Percentiles rank a stretch among this genome's conserved stretches.
Evolutionary conservation across 2,113 vertebrate genomes (phyloP).

Genomic region (Zosterops japonicus): DNA sequence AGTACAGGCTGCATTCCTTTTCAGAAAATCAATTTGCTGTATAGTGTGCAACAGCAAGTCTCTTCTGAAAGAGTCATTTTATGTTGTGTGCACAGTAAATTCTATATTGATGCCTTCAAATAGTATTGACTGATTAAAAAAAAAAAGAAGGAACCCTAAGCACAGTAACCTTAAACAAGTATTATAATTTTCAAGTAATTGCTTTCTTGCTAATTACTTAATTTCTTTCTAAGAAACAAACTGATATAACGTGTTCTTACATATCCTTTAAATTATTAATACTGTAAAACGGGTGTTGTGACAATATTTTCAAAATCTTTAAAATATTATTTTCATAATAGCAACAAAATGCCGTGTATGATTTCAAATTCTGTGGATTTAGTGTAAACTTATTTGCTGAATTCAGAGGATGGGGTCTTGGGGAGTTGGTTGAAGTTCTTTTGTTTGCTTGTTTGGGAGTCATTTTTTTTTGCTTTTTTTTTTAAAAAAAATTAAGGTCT

Average conservation of each 20-base stretch:
- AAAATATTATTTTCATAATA: slow-evolving; percentile 25
- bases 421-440: background rate
- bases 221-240: slow-evolving; percentile 36
- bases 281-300: background rate
- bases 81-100: slow-evolving; percentile 79
- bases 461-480: background rate
- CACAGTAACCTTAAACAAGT: slow-evolving; percentile 50
- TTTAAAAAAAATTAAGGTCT: background rate
- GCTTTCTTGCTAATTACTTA: slow-evolving; percentile 37
- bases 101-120: slow-evolving; percentile 82
- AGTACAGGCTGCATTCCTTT: slow-evolving; percentile 92
- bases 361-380: background rate
- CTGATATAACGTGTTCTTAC: background rate
- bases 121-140: slow-evolving; percentile 84
- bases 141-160: slow-evolving; percentile 56
- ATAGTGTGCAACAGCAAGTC: slow-evolving; percentile 80
- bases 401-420: background rate
- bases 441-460: background rate
- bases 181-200: slow-evolving; percentile 40
- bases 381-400: background rate
- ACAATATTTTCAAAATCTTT: background rate
- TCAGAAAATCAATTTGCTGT: slow-evolving; percentile 93
- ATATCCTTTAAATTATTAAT: slow-evolving; percentile 26
- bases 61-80: slow-evolving; percentile 83
- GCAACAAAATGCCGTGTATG: background rate